Evolutionary conservation across 2,888 invertebrate species (phyloP).

Genomic region (Nephrotoma appendiculata): DNA sequence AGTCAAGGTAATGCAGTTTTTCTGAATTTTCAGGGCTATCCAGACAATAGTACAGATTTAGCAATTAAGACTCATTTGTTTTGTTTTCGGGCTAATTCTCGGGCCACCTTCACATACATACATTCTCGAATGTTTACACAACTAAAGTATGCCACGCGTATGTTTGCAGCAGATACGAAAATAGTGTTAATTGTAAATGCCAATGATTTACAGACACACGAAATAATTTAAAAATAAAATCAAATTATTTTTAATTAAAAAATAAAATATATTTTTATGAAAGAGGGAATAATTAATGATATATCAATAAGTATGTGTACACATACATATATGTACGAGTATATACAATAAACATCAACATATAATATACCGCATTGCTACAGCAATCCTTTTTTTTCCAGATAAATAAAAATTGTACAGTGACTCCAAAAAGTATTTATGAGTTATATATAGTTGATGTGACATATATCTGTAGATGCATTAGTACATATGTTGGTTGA

Average conservation of each 20-base stretch:
- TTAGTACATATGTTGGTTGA: background rate
- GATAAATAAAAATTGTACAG: background rate
- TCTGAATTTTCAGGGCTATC: no score
- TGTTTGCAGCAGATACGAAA: no score
- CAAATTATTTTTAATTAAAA: background rate
- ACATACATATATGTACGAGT: background rate
- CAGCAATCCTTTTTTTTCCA: background rate
- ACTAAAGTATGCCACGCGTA: no score
- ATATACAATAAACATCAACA: background rate
- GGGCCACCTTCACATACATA: no score
- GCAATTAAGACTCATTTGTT: no score
- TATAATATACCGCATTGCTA: background rate
- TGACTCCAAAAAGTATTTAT: background rate
- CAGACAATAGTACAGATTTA: no score
- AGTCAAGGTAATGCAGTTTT: no score
- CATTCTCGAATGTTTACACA: no score
- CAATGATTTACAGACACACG: background rate
- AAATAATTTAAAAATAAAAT: background rate
- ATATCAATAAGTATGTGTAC: background rate
- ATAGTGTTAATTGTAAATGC: background rate
- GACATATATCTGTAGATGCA: background rate
- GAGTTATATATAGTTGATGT: background rate
- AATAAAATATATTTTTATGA: background rate
- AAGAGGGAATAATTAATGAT: background rate
- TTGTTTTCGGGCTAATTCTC: no score